Percentiles rank a stretch among this genome's conserved stretches.
phyloP scores from a whole-genome alignment of 2,113 vertebrate species.

The Pseudopodoces humilis region DNA sequence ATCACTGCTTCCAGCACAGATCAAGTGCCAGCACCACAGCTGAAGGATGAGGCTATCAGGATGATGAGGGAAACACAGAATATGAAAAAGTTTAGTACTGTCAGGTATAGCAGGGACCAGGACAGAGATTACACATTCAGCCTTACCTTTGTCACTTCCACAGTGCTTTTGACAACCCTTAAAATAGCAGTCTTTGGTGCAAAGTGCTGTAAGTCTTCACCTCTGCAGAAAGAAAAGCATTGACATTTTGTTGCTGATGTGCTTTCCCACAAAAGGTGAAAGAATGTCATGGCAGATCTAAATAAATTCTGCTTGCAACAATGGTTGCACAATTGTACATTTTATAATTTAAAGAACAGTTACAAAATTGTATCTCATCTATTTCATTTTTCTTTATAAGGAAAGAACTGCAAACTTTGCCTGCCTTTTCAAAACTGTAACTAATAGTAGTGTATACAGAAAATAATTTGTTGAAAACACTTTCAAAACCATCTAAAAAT shows the following conservation, averaged over 20 bases:
- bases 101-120: neutral
- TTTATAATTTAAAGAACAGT: neutral
- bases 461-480: neutral
- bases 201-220: neutral
- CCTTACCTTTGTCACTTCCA: neutral
- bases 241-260: neutral
- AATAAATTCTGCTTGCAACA: neutral
- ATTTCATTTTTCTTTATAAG: neutral
- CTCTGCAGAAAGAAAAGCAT: neutral
- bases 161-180: neutral
- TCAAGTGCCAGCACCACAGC: neutral
- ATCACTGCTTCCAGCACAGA: neutral
- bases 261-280: neutral
- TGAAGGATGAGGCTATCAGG: neutral
- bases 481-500: neutral
- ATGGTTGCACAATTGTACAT: neutral
- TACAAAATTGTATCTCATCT: neutral
- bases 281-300: neutral
- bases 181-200: neutral
- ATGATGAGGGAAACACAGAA: accelerated
- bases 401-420: neutral
- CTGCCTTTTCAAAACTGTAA: neutral
- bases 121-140: neutral
- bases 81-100: neutral
- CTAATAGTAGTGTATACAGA: neutral